These are phyloP conservation scores for Agrypnia vestita DNA, from an alignment of 1,140 invertebrate species.

Conservation along the genomic window DNA sequence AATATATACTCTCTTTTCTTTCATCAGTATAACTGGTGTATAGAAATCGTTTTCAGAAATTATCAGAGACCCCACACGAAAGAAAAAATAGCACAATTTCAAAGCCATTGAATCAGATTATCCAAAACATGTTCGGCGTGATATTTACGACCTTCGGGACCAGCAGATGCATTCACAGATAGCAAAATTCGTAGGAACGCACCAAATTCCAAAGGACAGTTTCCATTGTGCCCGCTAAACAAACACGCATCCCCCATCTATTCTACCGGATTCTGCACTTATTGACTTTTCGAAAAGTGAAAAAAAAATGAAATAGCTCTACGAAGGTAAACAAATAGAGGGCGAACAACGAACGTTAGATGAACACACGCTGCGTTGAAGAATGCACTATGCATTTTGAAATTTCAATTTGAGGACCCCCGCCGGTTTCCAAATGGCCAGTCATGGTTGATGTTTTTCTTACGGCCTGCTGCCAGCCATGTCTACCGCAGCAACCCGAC, in stretches of 20 bases:
- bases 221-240: conserved; percentile 31
- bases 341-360: conserved; percentile 51
- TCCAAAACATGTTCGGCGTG: conserved; percentile 25
- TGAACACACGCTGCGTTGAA: conserved; percentile 52
- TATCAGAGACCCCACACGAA: conserved; percentile 38
- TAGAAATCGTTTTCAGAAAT: conserved; percentile 17
- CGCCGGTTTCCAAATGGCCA: conserved; percentile 48
- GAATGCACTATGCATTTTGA: conserved; percentile 56
- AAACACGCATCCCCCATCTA: conserved; percentile 19
- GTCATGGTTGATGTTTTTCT: conserved; percentile 33
- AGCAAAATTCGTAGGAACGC: conserved; percentile 30
- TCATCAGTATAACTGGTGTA: too few species aligned
- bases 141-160: conserved; percentile 35
- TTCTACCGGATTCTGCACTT: conserved; percentile 27
- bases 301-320: conserved; percentile 1
- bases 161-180: conserved; percentile 21
- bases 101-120: conserved; percentile 33
- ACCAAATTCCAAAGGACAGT: conserved; percentile 37
- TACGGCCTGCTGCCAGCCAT: neutral
- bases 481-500: too few species aligned
- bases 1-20: too few species aligned
- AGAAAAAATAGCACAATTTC: conserved; percentile 19
- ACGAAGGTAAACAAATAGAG: conserved; percentile 33
- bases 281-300: conserved; percentile 40
- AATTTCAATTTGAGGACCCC: conserved; percentile 60